Percentiles rank a stretch among this genome's conserved stretches.
Conservation (phyloP, 1,140 invertebrate species). For the Heliconius nattereri region DNA sequence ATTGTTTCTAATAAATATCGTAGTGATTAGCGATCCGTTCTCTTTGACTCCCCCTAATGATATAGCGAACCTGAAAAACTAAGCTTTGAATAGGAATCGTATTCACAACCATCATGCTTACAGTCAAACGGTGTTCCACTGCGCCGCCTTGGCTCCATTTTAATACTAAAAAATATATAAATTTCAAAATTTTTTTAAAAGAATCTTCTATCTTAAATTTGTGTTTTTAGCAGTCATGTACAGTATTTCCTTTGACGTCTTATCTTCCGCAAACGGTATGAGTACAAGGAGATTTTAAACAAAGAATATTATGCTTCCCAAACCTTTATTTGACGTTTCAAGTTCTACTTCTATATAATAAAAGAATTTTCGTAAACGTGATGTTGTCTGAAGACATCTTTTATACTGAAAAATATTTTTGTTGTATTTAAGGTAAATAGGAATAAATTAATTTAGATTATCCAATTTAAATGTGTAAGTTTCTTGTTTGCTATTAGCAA, state of each 20-base stretch:
- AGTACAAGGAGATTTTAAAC: conserved; percentile 11
- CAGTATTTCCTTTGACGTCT: conserved; percentile 12
- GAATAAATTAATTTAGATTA: neutral
- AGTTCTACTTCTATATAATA: neutral
- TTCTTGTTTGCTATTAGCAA: neutral
- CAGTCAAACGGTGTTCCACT: no score
- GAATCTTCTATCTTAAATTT: conserved; percentile 1
- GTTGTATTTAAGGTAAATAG: neutral
- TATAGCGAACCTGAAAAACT: no score
- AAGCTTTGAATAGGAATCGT: no score
- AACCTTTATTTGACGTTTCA: neutral
- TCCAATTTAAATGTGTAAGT: neutral
- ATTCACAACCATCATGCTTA: no score
- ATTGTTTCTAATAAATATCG: no score
- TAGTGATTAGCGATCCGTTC: no score
- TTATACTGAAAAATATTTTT: neutral
- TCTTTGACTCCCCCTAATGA: no score
- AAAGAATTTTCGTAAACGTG: neutral
- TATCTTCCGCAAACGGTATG: conserved; percentile 10
- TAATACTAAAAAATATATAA: neutral
- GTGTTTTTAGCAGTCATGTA: conserved; percentile 11
- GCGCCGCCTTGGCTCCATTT: neutral
- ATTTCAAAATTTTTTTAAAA: neutral
- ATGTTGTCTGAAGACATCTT: neutral
- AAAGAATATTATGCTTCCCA: conserved; percentile 6